Conservation (phyloP, 1,140 invertebrate species). For the Leptinotarsa defecta region DNA sequence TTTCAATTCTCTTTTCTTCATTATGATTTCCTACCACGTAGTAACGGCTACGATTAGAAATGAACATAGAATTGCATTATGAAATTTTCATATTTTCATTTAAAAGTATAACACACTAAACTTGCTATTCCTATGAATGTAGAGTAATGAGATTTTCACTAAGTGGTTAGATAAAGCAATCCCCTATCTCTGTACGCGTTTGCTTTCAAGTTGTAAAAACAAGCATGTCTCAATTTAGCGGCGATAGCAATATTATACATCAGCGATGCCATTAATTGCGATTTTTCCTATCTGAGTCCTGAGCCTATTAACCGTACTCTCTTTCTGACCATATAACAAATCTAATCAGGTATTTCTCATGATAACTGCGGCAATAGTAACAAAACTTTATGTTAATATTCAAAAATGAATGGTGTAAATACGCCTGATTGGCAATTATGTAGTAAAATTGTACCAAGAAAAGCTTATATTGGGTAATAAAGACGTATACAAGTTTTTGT, state of each 20-base stretch:
- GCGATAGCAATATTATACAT: neutral
- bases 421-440: neutral
- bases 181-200: neutral
- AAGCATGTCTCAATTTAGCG: neutral
- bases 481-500: constrained; percentile 6
- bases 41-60: too few species aligned
- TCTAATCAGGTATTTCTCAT: constrained; percentile 10
- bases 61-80: too few species aligned
- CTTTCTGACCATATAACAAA: constrained; percentile 5
- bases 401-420: constrained; percentile 13
- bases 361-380: constrained; percentile 13
- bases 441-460: constrained; percentile 17
- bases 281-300: neutral
- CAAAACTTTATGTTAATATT: constrained; percentile 9
- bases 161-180: neutral
- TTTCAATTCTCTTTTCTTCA: too few species aligned
- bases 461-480: constrained; percentile 3
- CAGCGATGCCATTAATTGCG: neutral
- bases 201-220: constrained; percentile 2
- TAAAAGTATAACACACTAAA: too few species aligned
- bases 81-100: too few species aligned
- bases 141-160: neutral
- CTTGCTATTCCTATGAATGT: neutral
- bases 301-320: constrained; percentile 4
- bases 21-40: too few species aligned